Evolutionary conservation across 2,113 vertebrate genomes (phyloP).

Genomic region (Cnemophilus loriae): DNA sequence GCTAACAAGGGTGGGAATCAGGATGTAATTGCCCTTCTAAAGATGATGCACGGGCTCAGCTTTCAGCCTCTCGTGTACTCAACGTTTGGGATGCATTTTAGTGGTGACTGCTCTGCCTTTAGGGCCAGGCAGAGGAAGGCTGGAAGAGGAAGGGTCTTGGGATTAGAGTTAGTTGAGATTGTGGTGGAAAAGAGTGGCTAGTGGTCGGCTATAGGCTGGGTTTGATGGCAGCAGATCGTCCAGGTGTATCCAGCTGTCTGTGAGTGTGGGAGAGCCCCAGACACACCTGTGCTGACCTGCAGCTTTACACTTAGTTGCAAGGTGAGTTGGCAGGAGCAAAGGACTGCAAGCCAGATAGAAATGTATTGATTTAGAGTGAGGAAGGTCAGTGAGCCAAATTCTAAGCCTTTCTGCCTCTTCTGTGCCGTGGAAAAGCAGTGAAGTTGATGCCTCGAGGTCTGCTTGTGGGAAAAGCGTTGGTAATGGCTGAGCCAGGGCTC

Average conservation of each 20-base stretch:
- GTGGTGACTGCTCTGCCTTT: background rate
- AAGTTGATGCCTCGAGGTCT: background rate
- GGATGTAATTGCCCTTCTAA: background rate
- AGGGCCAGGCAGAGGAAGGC: background rate
- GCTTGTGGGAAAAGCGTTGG: background rate
- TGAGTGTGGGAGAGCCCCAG: background rate
- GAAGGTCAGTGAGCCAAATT: background rate
- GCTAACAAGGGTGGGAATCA: background rate
- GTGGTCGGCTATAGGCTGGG: rapidly evolving
- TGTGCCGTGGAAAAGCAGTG: background rate
- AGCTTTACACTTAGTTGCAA: background rate
- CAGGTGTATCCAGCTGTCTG: rapidly evolving
- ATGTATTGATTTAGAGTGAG: background rate
- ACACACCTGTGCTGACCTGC: background rate
- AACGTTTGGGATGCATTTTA: background rate
- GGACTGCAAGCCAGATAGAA: background rate
- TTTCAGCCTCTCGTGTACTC: background rate
- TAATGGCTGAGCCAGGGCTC: background rate
- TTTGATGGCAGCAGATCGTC: background rate
- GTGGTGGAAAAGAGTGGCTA: background rate
- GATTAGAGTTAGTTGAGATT: background rate
- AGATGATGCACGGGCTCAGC: background rate
- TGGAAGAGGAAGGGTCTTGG: background rate
- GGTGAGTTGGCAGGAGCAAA: background rate
- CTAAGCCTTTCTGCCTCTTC: background rate